A percentile compares a stretch with the other conserved stretches of the same genome.
Evolutionary conservation across 2,113 vertebrate genomes (phyloP).

Genomic region (Osmerus mordax): DNA sequence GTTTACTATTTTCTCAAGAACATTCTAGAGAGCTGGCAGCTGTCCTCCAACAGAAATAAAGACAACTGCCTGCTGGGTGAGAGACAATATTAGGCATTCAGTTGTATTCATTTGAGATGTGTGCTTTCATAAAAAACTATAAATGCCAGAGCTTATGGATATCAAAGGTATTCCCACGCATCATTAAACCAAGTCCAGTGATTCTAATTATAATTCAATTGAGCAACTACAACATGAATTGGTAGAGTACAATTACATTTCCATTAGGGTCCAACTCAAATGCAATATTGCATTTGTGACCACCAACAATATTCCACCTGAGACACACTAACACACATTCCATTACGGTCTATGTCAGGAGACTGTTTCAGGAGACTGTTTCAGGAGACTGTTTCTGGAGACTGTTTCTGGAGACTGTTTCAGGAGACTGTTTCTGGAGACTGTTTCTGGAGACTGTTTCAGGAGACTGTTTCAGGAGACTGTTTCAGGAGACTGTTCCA

Average conservation of each 20-base stretch:
- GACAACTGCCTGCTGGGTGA: too few relatives aligned
- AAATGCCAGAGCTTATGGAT: conserved; percentile 36
- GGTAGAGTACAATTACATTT: conserved; percentile 40
- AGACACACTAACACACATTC: not conserved
- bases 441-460: too few relatives aligned
- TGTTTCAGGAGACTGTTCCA: too few relatives aligned
- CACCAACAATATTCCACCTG: conserved; percentile 20
- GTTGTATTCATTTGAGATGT: conserved; percentile 35
- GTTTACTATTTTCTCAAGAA: too few relatives aligned
- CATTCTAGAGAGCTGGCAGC: too few relatives aligned
- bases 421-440: too few relatives aligned
- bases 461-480: too few relatives aligned
- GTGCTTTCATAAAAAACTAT: conserved; percentile 38
- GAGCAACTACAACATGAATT: conserved; percentile 16
- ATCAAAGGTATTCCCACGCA: conserved; percentile 36
- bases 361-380: too few relatives aligned
- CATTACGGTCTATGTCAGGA: too few relatives aligned
- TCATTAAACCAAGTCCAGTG: conserved; percentile 34
- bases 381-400: too few relatives aligned
- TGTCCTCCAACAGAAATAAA: too few relatives aligned
- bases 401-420: too few relatives aligned
- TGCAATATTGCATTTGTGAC: conserved; percentile 6
- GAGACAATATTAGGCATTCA: not conserved
- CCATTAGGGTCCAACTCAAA: conserved; percentile 26
- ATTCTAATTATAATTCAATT: conserved; percentile 41